Evolutionary conservation across 2,888 invertebrate species (phyloP), one percentile per base, ranked within the genome.

Genomic region (Beris morrisii): DNA sequence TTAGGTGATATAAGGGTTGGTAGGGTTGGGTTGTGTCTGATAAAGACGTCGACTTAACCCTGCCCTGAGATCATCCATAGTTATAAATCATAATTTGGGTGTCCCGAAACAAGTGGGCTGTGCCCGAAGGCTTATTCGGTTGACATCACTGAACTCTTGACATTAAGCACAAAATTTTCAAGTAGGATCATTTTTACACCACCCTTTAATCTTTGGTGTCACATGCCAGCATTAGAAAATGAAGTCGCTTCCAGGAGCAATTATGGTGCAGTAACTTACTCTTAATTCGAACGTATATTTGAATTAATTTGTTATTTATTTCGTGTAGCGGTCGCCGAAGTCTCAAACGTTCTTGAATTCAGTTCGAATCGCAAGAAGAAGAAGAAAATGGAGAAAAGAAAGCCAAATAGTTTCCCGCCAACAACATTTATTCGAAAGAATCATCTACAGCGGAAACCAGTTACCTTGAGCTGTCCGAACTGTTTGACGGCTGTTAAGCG

Each of bases 381-480:
- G 30, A 30, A 53, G 30, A 55, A 38, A 13, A 38, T 7, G 22
- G 22, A 30, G 30, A 0, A 31, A 12, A 55, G 6, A 11, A 30
- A 38, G 38, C 12, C 31, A 9, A 15, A 30, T 22, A 45, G 30
- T 4, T 56, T 43, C 15, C 56, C 56, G 4, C 12, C 4, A 12
- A 31, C 15, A 7, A 13, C 9, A 5, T 58, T 45, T 31, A 58
- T 30, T 9, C 4, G n/a, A 30, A n/a, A 6, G 5, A 58, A 58
- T 31, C 46, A 58, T 31, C 46, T 64, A n/a, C 45, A 54, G 31
- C 43, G 64, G 3, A 46, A 55, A 12, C 55, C 55, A 4, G 11
- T 43, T 15, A 44, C n/a, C 3, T 45, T 54, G 46, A 64, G 54
- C 4, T 64, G 64, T 32, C 44, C 54, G 3, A 64, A 55, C 55